phyloP scores from a whole-genome alignment of 64 coral and sea anemone genomes.

The Montipora capricornis region DNA sequence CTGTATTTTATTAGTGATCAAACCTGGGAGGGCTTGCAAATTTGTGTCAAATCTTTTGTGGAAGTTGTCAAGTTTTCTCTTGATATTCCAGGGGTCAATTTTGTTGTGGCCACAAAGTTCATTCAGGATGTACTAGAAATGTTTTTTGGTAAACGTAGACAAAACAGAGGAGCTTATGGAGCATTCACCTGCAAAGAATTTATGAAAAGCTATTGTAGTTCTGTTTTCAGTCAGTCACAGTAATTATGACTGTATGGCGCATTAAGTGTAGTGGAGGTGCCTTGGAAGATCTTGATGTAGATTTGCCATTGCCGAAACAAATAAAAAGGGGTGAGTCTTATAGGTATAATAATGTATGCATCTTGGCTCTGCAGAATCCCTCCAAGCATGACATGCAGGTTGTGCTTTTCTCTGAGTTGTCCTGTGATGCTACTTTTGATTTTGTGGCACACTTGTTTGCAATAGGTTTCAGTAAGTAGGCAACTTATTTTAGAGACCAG shows the following conservation, averaged over 20 bases:
- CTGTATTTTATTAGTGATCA: slow-evolving; percentile 8
- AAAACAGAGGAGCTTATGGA: slow-evolving; percentile 7
- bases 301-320: not conserved
- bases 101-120: not conserved
- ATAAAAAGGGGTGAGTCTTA: not conserved
- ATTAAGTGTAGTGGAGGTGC: not conserved
- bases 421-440: no score
- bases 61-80: slow-evolving; percentile 23
- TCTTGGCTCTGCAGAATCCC: no score
- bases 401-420: no score
- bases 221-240: not conserved
- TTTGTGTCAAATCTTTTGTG: slow-evolving; percentile 49
- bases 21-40: slow-evolving; percentile 38
- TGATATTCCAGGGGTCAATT: slow-evolving; percentile 15
- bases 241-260: not conserved
- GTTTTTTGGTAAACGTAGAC: not conserved
- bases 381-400: no score
- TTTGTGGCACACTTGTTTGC: no score
- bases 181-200: slow-evolving; percentile 16
- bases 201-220: not conserved
- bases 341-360: no score
- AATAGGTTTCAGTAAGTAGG: no score
- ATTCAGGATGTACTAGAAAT: no score
- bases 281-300: not conserved
- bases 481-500: no score